phyloP scores from a whole-genome alignment of 2,797 vertebrate genomes.

The Sphenodon punctatus region DNA sequence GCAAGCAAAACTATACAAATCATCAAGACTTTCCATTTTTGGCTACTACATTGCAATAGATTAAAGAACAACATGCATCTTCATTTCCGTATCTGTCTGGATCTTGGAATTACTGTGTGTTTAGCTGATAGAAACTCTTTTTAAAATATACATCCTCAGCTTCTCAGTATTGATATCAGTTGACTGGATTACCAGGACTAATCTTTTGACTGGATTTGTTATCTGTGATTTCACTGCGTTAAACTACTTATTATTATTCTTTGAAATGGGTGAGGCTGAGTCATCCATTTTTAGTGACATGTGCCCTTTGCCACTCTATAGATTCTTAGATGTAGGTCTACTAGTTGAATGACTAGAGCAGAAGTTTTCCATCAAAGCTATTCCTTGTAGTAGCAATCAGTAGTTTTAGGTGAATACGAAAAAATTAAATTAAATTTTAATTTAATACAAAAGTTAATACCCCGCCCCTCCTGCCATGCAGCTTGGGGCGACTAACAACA shows the following conservation, averaged over 20 bases:
- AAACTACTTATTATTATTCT: background rate
- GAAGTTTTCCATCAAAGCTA: background rate
- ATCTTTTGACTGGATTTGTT: background rate
- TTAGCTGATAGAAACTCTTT: background rate
- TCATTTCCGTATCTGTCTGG: background rate
- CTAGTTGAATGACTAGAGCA: background rate
- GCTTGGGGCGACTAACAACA: no score
- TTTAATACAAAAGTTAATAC: no score
- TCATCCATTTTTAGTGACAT: background rate
- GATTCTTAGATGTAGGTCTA: background rate
- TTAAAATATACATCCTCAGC: background rate
- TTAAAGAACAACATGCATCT: background rate
- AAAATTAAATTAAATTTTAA: no score
- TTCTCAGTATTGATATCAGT: background rate
- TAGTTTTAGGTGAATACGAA: no score
- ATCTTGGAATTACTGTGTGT: background rate
- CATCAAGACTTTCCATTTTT: conserved; percentile 23
- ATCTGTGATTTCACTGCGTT: background rate
- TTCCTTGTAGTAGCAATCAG: background rate
- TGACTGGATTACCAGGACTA: background rate
- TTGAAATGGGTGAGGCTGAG: background rate
- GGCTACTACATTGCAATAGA: background rate
- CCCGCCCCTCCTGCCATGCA: no score
- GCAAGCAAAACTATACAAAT: background rate
- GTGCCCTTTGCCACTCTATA: background rate